Evolutionary conservation across 2,888 invertebrate genomes (phyloP), one percentile per base, ranked within the genome.

Genomic region (Ichneumon xanthorius): DNA sequence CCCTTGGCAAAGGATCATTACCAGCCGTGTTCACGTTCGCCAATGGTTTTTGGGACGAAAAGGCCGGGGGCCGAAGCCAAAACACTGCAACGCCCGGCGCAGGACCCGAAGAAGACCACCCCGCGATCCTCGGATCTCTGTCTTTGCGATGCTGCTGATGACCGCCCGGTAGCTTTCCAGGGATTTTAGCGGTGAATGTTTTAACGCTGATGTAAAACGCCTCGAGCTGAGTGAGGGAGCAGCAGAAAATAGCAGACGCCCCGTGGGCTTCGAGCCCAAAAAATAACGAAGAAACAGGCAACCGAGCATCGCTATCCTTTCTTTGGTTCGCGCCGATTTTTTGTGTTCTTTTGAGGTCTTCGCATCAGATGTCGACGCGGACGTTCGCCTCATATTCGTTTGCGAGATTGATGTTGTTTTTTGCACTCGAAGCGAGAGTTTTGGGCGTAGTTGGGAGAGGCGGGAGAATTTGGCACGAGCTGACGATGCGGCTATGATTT

Each of bases 391-490:
- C 76, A 87, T 85, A 85, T 67, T 67, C 71, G 76, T 53, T 26
- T 37, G 2, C 33, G 76, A 83, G 86, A 87, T 87, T 87, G 55
- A 87, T 87, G 87, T 85, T 86, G 84, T 84, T 84, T 87, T 48
- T 73, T 61, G 71, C 84, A 82, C 77, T 58, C 33, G 58, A 65
- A 73, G 80, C 84, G 86, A 50, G 79, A 81, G 67, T 84, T 75
- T 83, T 80, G 67, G 82, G 81, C 86, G 79, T 83, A 76, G 73
- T 78, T 55, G 30, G 58, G 63, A 71, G 71, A 80, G 82, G 80
- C 81, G 84, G 50, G 68, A 73, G 48, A 19, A 73, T 77, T 72
- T 81, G 80, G 65, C 82, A 58, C 75, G 53, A 11, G 67, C 19
- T 50, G 22, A 26, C 11, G 22, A 58, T 22, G 37, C 22, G 67